These are phyloP conservation scores for Orgyia antiqua DNA, from an alignment of 2,888 invertebrate species.

Conservation along the genomic window DNA sequence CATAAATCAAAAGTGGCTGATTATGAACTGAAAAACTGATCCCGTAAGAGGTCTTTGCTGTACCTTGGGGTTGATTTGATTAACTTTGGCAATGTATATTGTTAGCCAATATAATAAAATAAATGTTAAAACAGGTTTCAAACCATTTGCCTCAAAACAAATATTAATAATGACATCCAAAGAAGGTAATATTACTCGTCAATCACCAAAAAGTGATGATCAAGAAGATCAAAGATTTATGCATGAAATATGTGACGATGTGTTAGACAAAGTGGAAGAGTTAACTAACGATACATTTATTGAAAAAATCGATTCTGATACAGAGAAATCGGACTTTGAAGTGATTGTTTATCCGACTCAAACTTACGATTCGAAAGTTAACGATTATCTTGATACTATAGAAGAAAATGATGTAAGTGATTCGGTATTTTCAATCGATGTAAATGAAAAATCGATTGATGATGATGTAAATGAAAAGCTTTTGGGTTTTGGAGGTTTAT, in stretches of 20 bases:
- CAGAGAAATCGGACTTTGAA: conserved; percentile 46
- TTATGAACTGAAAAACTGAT: too few relatives aligned
- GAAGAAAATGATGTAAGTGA: conserved; percentile 42
- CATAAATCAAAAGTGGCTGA: too few relatives aligned
- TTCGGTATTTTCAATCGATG: conserved; percentile 23
- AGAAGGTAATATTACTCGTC: conserved; percentile 44
- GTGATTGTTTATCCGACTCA: conserved; percentile 39
- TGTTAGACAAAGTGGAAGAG: conserved; percentile 50
- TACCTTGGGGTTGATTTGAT: too few relatives aligned
- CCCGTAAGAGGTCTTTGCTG: too few relatives aligned
- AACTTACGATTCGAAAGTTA: conserved; percentile 21
- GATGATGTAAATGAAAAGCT: conserved; percentile 37
- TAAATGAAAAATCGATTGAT: conserved; percentile 15
- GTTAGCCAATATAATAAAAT: too few relatives aligned
- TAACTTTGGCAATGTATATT: too few relatives aligned
- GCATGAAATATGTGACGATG: conserved; percentile 41
- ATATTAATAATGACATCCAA: conserved; percentile 50
- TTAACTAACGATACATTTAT: conserved; percentile 9
- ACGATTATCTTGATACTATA: conserved; percentile 50
- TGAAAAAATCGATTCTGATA: conserved; percentile 22
- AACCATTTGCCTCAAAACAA: conserved; percentile 62
- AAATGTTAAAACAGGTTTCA: conserved; percentile 46
- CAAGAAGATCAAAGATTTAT: conserved; percentile 28
- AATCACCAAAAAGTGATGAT: conserved; percentile 23
- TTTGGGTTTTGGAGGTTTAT: conserved; percentile 13